phyloP scores from a whole-genome alignment of 2,888 invertebrate genomes.

The Thereva unica region DNA sequence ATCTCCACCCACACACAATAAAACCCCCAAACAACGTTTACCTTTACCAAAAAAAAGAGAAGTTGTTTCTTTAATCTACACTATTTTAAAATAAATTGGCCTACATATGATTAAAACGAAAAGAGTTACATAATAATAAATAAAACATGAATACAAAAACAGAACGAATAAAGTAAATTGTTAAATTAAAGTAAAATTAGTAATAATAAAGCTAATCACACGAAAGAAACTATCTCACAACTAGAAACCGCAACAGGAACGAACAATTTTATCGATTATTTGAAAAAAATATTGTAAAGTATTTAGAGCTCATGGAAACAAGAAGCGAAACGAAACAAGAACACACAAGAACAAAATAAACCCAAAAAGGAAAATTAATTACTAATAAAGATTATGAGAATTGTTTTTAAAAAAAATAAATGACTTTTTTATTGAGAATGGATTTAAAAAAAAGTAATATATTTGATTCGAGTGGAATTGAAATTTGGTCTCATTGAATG shows the following conservation, averaged over 20 bases:
- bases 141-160: too few species aligned
- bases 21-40: too few species aligned
- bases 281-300: conserved; percentile 12
- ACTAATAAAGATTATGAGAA: conserved; percentile 21
- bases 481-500: too few species aligned
- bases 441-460: too few species aligned
- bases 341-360: too few species aligned
- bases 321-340: too few species aligned
- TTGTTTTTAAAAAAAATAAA: conserved; percentile 26
- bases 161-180: conserved; percentile 9
- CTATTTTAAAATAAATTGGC: neutral
- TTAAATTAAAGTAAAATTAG: conserved; percentile 12
- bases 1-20: too few species aligned
- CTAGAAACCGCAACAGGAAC: neutral
- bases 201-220: neutral
- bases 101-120: neutral
- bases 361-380: neutral
- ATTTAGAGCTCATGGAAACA: conserved; percentile 13
- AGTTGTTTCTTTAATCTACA: neutral
- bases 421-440: neutral
- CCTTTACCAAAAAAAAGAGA: too few species aligned
- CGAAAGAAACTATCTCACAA: neutral
- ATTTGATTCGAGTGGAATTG: too few species aligned
- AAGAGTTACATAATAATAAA: neutral
- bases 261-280: neutral